phyloP scores from a whole-genome alignment of 2,888 invertebrate genomes.

The Autographa gamma region DNA sequence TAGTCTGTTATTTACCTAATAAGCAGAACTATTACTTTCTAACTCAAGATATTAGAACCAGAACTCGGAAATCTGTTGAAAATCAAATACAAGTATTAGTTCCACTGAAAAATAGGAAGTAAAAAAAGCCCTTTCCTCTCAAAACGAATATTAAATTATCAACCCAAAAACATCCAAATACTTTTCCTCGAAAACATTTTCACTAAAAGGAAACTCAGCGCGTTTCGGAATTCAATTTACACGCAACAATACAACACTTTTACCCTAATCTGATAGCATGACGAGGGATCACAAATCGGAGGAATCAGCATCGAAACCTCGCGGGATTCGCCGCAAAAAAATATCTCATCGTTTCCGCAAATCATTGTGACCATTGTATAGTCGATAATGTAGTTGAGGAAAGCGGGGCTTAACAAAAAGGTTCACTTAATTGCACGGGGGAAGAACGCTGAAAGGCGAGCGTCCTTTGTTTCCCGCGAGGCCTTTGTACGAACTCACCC shows the following conservation, averaged over 20 bases:
- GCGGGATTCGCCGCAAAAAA: conserved; percentile 74
- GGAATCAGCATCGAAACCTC: conserved; percentile 69
- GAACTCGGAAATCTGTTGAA: neutral
- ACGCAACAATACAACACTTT: conserved; percentile 73
- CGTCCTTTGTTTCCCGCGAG: conserved; percentile 82
- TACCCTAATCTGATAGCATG: conserved; percentile 72
- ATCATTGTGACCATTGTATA: conserved; percentile 85
- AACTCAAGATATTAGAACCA: neutral
- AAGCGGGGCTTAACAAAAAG: conserved; percentile 83
- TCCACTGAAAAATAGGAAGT: neutral
- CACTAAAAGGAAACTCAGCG: conserved; percentile 34
- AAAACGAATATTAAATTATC: neutral
- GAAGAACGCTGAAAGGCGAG: conserved; percentile 81
- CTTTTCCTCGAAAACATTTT: neutral
- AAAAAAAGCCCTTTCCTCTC: neutral
- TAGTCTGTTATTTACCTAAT: neutral
- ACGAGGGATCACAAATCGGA: conserved; percentile 80
- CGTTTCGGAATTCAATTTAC: conserved; percentile 70
- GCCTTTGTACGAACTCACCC: conserved; percentile 77
- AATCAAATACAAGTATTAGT: no score
- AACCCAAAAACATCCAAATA: conserved; percentile 12
- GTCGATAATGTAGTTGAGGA: conserved; percentile 84
- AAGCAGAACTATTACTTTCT: neutral
- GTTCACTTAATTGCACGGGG: conserved; percentile 86
- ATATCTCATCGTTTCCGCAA: conserved; percentile 85